These are phyloP conservation scores for Plecotus auritus DNA, from an alignment of 2,113 vertebrate species.

Conservation along the genomic window DNA sequence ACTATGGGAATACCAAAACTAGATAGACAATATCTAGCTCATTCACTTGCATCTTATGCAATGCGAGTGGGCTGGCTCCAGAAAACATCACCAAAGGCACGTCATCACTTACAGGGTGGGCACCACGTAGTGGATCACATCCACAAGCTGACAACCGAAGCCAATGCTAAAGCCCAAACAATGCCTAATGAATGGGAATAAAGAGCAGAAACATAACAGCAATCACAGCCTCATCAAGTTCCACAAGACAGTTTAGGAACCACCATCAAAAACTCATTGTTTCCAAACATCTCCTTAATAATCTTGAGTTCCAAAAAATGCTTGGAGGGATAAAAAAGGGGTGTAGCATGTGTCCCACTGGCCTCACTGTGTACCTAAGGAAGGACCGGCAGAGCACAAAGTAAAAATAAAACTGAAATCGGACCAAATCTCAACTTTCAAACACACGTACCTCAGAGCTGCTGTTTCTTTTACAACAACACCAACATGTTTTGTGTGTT, in stretches of 20 bases:
- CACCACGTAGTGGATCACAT: neutral
- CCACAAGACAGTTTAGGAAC: slow-evolving; percentile 28
- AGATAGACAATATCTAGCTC: neutral
- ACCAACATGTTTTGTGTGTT: neutral
- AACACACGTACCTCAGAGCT: neutral
- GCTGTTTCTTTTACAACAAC: neutral
- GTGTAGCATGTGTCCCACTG: neutral
- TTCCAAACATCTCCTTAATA: slow-evolving; percentile 66
- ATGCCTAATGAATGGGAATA: slow-evolving; percentile 26
- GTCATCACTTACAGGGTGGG: neutral
- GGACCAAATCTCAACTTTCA: neutral
- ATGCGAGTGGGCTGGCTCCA: neutral
- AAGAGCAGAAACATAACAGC: slow-evolving; percentile 45
- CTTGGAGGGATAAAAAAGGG: neutral
- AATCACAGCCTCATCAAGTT: slow-evolving; percentile 38
- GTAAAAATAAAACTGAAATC: neutral
- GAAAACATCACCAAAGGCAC: neutral
- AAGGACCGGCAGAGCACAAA: neutral
- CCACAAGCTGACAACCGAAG: neutral
- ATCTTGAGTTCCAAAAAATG: slow-evolving; percentile 32
- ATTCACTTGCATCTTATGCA: neutral
- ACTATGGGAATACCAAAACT: neutral
- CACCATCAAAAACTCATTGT: slow-evolving; percentile 22
- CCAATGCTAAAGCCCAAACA: slow-evolving; percentile 12
- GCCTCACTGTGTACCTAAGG: neutral